Base-by-base conservation (phyloP, 2,888 invertebrate species). In the Taenaris catops region DNA sequence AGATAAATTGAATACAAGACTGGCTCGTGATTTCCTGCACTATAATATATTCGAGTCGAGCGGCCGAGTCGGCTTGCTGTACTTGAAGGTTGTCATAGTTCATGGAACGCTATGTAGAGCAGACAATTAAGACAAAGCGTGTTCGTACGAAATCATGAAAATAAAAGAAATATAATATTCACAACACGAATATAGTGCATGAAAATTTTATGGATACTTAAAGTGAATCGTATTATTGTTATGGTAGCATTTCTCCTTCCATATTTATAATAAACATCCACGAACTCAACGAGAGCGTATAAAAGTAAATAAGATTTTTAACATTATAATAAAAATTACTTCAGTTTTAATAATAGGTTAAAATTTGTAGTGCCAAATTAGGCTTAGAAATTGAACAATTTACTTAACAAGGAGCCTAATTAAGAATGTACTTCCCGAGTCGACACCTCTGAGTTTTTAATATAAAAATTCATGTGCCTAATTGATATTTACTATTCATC, bases 1-100 rank as follows among this genome's bases (percentile, higher is more conserved):
- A 74, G 79, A 83, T 81, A 83, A 79, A 84, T 80, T 73, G 76
- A 70, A 66, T 64, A 63, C 62, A 70, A 66, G 71, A 63, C 63
- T 59, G 57, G 67, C 57, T 76, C 76, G 79, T 81, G 83, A 81
- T 81, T 83, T 84, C 84, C 83, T 81, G 76, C 65, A 65, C 71
- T 39, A 60, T 81, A 83, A 83, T 81, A 65, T 81, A 83, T 83
- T 74, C 80, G 53, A 63, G 60, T 57, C 60, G 63, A 67, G 65
- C 64, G 51, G 50, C 44, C 49, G 46, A 46, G 44, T 48, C 58
- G 48, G 59, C 54, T 61, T 62, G 25, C 62, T 25, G 40, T 51
- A 50, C 52, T 57, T 63, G 73, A 78, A 79, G 71, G 69, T 68
- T 74, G 70, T 55, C 78, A 75, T 49, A 74, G 79, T 74, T 44